phyloP scores from a whole-genome alignment of 1,140 invertebrate genomes.

The Danaus plexippus region DNA sequence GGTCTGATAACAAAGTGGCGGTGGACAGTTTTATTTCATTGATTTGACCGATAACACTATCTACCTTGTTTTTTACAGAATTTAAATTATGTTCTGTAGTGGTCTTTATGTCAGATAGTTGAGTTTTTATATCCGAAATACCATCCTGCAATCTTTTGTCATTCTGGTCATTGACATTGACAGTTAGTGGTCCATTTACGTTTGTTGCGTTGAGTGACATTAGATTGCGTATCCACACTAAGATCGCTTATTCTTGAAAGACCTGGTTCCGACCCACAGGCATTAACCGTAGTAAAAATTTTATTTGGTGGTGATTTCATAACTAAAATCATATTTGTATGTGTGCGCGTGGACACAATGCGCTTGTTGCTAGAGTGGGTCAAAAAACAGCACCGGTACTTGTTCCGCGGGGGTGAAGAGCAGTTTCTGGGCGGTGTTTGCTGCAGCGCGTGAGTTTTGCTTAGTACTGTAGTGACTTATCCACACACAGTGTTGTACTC shows the following conservation, averaged over 20 bases:
- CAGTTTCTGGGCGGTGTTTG: too few relatives aligned
- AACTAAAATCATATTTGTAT: conserved; percentile 8
- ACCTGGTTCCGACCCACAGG: conserved; percentile 21
- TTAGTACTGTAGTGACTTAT: too few relatives aligned
- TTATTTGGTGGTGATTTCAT: conserved; percentile 9
- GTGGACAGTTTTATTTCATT: conserved; percentile 15
- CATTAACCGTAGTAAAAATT: conserved; percentile 1
- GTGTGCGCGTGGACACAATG: conserved; percentile 4
- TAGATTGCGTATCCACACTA: conserved; percentile 14
- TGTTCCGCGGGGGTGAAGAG: conserved; percentile 3
- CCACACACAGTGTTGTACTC: too few relatives aligned
- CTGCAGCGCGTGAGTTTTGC: too few relatives aligned
- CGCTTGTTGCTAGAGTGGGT: conserved; percentile 1
- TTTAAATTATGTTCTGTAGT: conserved; percentile 12
- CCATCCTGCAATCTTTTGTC: conserved; percentile 14
- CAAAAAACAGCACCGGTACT: conserved; percentile 5
- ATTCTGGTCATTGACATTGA: conserved; percentile 14
- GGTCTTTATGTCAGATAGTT: conserved; percentile 13
- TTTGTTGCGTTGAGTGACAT: conserved; percentile 17
- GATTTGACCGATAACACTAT: too few relatives aligned
- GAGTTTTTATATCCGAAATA: conserved; percentile 13
- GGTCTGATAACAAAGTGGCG: conserved; percentile 6
- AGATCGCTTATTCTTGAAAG: conserved; percentile 14
- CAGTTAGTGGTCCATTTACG: conserved; percentile 13
- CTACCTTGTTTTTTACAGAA: conserved; percentile 10